Percentiles rank a stretch among this genome's conserved stretches.
These are phyloP conservation scores for Cancer borealis DNA, from an alignment of 2,888 invertebrate genomes.

Conservation along the genomic window DNA sequence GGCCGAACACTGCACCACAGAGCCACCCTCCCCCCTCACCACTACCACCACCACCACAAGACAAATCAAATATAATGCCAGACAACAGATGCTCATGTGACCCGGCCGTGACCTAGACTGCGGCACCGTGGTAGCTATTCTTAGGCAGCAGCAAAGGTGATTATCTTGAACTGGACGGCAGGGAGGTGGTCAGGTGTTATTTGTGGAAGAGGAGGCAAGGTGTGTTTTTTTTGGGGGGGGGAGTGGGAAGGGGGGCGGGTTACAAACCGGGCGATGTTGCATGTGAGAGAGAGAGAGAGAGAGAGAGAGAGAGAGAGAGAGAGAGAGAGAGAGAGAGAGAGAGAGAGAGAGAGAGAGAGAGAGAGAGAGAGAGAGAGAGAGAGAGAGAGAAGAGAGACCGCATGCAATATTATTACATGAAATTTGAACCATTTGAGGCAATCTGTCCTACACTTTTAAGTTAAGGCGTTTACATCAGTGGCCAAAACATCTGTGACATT, in stretches of 20 bases:
- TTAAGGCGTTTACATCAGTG: no score
- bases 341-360: slow-evolving; percentile 15
- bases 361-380: background rate
- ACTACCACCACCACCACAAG: background rate
- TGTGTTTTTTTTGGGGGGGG: background rate
- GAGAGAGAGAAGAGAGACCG: background rate
- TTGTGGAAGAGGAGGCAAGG: background rate
- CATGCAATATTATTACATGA: background rate
- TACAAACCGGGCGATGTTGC: no score
- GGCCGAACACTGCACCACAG: no score
- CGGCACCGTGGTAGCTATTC: background rate
- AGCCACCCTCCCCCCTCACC: background rate
- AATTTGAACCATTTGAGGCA: background rate
- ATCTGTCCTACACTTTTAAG: background rate
- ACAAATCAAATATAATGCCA: background rate
- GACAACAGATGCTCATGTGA: background rate
- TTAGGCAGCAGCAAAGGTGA: background rate
- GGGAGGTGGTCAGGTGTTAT: background rate
- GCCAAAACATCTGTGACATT: no score
- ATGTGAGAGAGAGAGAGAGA: no score
- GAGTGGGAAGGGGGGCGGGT: no score
- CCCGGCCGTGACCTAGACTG: background rate
- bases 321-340: slow-evolving; percentile 27
- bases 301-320: background rate
- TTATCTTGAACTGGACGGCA: background rate